Conservation (phyloP, 1,140 invertebrate species). For the Scaptomyza montana region DNA sequence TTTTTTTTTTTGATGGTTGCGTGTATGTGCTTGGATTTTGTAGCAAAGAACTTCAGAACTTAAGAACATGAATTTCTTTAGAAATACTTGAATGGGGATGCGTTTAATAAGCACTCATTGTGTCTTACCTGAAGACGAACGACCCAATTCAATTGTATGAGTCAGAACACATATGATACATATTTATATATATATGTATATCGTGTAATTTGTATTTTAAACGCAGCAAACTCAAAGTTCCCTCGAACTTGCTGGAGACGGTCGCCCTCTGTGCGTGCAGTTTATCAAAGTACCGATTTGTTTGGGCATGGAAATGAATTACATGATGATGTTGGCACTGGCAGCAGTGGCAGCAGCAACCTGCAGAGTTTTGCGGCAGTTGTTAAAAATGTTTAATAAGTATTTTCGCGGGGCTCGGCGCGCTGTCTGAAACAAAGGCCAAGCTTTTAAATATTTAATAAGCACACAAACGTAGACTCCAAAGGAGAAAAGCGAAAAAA, state of each 20-base stretch:
- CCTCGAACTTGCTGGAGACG: slow-evolving; percentile 2
- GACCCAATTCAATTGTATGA: slow-evolving; percentile 74
- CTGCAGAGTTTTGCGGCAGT: slow-evolving; percentile 55
- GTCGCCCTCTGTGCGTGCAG: slow-evolving; percentile 58
- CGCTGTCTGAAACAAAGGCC: slow-evolving; percentile 72
- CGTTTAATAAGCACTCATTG: slow-evolving; percentile 73
- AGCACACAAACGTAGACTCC: slow-evolving; percentile 61
- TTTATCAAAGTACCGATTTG: slow-evolving; percentile 43
- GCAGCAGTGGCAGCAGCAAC: slow-evolving; percentile 29
- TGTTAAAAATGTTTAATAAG: slow-evolving; percentile 77
- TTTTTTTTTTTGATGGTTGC: slow-evolving; percentile 7
- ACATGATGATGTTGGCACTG: neutral
- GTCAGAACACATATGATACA: slow-evolving; percentile 38
- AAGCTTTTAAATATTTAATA: slow-evolving; percentile 82
- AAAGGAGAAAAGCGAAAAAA: slow-evolving; percentile 26
- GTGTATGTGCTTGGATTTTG: slow-evolving; percentile 7
- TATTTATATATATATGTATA: slow-evolving; percentile 42
- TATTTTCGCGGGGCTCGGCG: slow-evolving; percentile 63
- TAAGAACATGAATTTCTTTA: slow-evolving; percentile 25
- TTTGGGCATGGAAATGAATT: too few relatives aligned
- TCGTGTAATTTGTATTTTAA: slow-evolving; percentile 75
- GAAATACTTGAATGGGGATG: slow-evolving; percentile 21
- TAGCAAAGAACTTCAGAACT: neutral
- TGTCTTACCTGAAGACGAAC: slow-evolving; percentile 60
- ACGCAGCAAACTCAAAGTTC: slow-evolving; percentile 74